These are phyloP conservation scores for Cyprinodon tularosa DNA, from an alignment of 2,113 vertebrate species.

Conservation along the genomic window DNA sequence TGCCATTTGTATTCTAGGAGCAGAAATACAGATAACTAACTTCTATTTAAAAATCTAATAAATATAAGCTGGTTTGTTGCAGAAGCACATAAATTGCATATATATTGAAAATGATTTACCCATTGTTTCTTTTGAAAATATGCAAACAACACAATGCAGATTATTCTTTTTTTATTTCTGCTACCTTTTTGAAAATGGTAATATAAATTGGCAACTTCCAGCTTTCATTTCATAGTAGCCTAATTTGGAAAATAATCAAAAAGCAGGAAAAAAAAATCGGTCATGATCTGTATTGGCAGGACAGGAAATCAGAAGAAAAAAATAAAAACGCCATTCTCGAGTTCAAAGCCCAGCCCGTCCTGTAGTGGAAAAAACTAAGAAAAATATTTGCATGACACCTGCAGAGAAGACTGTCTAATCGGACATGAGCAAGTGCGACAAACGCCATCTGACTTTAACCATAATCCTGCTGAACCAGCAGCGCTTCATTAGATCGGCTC, in stretches of 20 bases:
- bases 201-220: too few species aligned
- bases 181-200: too few species aligned
- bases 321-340: background rate
- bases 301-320: background rate
- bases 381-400: conserved; percentile 9
- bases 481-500: conserved; percentile 64
- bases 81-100: too few species aligned
- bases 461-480: conserved; percentile 60
- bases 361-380: background rate
- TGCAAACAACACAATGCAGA: too few species aligned
- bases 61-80: too few species aligned
- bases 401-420: background rate
- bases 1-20: background rate
- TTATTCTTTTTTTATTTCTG: too few species aligned
- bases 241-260: background rate
- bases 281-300: background rate
- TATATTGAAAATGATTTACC: too few species aligned
- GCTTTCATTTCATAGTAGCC: too few species aligned
- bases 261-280: background rate
- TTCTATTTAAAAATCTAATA: too few species aligned
- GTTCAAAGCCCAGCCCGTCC: conserved; percentile 44
- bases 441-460: conserved; percentile 56
- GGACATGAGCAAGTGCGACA: conserved; percentile 16
- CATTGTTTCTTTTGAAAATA: too few species aligned
- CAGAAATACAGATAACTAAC: background rate